Base-by-base conservation (phyloP, 2,888 invertebrate species). In the Pterostichus madidus region DNA sequence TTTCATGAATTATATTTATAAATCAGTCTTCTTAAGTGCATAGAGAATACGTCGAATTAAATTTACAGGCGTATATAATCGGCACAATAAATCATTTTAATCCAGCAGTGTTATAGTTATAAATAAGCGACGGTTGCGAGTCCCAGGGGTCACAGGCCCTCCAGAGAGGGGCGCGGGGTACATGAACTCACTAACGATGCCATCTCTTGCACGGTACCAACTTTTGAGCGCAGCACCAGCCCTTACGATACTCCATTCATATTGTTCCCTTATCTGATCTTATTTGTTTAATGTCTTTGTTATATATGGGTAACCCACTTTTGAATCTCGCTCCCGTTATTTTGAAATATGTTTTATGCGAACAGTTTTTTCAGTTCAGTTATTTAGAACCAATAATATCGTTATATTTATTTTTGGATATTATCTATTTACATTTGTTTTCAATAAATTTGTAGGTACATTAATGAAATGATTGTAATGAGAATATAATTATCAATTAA, bases 41-140 rank as follows among this genome's bases (percentile, higher is more conserved):
- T 39, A 8, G 39, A 39, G 39, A 39, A 39, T 39, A 39, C 8
- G 8, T 39, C 39, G 39, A 39, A 39, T 39, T 7, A 39, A 39
- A 39, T 39, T 39, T 39, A 75, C 49, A 49, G 52, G 46, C 49
- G 75, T 17, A 75, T 75, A 73, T 86, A 87, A 87, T 87, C 86
- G 86, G 86, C 81, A 83, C 87, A 85, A 86, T 87, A 87, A 86
- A 87, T 87, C 87, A 87, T 87, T 86, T 86, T 86, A 87, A 87
- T 87, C 86, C 85, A 11, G 56, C 56, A 73, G 73, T 80, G 80
- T 73, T 73, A 59, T 53, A 80, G 80, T 80, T 80, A 73, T 80
- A 80, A 80, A 80, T 80, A 80, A 84, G 84, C 85, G 71, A 68
- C 64, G 68, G 68, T 71, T 17, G 39, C 44, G 10, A 17, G 17